Conservation (phyloP, 2,113 vertebrate genomes). For the Caracal caracal region DNA sequence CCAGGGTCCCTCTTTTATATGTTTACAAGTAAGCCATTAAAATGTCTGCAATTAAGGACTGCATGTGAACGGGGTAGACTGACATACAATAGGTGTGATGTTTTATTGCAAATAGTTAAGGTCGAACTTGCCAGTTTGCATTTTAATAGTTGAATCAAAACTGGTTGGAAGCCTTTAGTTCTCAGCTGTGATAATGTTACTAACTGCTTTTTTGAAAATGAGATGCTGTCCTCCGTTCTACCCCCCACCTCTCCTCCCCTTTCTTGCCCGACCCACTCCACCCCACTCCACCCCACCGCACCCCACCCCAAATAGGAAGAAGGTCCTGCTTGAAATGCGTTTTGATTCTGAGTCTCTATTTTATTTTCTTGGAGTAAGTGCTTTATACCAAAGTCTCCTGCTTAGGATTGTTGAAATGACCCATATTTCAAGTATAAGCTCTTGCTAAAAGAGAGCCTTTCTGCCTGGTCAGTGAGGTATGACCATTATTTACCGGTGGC, state of each 20-base stretch:
- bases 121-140: slow-evolving; percentile 81
- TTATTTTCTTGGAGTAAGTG: slow-evolving; percentile 75
- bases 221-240: not conserved
- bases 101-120: slow-evolving; percentile 83
- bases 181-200: slow-evolving; percentile 74
- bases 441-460: slow-evolving; percentile 79
- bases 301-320: not conserved
- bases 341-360: slow-evolving; percentile 45
- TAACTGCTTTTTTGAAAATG: slow-evolving; percentile 69
- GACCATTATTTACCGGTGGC: slow-evolving; percentile 84
- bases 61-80: slow-evolving; percentile 78
- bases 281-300: no score
- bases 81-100: slow-evolving; percentile 75
- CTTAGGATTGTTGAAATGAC: slow-evolving; percentile 81
- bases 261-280: not conserved
- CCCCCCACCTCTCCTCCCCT: not conserved
- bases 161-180: slow-evolving; percentile 80
- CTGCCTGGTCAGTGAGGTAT: slow-evolving; percentile 81
- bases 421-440: slow-evolving; percentile 80
- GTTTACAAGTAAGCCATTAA: slow-evolving; percentile 84
- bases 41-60: slow-evolving; percentile 83
- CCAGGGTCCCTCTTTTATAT: slow-evolving; percentile 84
- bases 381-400: slow-evolving; percentile 85
- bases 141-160: slow-evolving; percentile 81
- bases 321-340: not conserved